Evolutionary conservation across 2,113 vertebrate genomes (phyloP).

Genomic region (Hyaena hyaena): DNA sequence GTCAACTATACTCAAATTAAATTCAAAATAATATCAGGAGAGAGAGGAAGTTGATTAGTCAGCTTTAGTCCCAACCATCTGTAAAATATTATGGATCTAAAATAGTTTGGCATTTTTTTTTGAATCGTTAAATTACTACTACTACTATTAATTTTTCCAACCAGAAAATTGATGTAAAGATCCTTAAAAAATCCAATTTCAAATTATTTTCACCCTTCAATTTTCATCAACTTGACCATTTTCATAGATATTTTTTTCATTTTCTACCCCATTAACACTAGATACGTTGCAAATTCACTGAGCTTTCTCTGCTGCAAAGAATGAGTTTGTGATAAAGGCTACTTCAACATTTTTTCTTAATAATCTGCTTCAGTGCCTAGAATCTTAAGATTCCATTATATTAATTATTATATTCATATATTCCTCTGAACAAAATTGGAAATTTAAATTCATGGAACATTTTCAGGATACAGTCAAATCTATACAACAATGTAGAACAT

Average conservation of each 20-base stretch:
- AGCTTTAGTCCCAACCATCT: background rate
- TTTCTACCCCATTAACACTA: slow-evolving; percentile 64
- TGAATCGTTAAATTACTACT: background rate
- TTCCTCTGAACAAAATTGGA: background rate
- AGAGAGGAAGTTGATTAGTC: background rate
- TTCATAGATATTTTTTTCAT: slow-evolving; percentile 66
- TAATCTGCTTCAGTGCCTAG: slow-evolving; percentile 49
- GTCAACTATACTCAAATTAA: background rate
- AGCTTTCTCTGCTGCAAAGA: slow-evolving; percentile 43
- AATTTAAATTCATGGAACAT: slow-evolving; percentile 49
- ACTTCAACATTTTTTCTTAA: slow-evolving; percentile 65
- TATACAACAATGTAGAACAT: background rate
- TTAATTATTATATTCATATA: slow-evolving; percentile 59
- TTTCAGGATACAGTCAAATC: background rate
- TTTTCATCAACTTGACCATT: slow-evolving; percentile 47
- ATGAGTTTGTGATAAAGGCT: slow-evolving; percentile 53
- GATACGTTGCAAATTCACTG: slow-evolving; percentile 51
- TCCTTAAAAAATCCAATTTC: slow-evolving; percentile 47
- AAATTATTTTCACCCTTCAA: slow-evolving; percentile 52
- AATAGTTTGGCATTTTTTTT: background rate
- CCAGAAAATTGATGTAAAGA: background rate
- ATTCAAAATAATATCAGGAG: no score
- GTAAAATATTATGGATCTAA: slow-evolving; percentile 4
- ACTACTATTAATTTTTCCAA: background rate
- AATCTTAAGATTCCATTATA: slow-evolving; percentile 53